phyloP scores from a whole-genome alignment of 2,113 vertebrate genomes.

The Mohoua ochrocephala region DNA sequence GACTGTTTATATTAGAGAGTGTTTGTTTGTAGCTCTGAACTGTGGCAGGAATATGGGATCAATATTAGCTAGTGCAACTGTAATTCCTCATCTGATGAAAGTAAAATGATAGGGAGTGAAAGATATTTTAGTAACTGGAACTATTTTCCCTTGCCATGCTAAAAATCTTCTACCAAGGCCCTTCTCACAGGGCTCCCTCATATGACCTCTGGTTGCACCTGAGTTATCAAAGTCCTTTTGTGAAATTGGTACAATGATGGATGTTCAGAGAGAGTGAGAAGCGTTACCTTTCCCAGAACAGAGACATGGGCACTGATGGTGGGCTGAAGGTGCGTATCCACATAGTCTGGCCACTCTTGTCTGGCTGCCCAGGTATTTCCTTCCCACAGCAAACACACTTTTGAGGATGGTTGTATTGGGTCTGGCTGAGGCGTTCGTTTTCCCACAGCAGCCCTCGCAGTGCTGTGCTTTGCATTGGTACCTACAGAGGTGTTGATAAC shows the following conservation, averaged over 20 bases:
- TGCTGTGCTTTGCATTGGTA: neutral
- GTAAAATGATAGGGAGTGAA: neutral
- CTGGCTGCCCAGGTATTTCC: neutral
- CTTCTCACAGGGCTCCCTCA: neutral
- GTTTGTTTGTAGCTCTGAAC: neutral
- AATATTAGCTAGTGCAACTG: neutral
- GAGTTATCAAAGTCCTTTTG: neutral
- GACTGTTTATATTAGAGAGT: neutral
- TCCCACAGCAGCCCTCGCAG: neutral
- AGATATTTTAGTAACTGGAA: neutral
- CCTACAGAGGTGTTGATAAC: neutral
- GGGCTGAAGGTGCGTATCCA: neutral
- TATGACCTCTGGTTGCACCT: neutral
- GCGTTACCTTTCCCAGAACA: neutral
- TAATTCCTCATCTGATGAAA: neutral
- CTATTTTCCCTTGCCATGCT: neutral
- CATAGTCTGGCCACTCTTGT: neutral
- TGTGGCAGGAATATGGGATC: neutral
- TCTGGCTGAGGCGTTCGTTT: neutral
- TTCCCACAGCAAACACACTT: neutral
- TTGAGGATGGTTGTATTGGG: neutral
- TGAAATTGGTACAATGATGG: accelerated
- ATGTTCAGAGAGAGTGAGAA: neutral
- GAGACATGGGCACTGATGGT: neutral
- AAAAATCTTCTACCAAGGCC: neutral